Evolutionary conservation across 2,888 invertebrate genomes (phyloP).

Genomic region (Carcina quercana): DNA sequence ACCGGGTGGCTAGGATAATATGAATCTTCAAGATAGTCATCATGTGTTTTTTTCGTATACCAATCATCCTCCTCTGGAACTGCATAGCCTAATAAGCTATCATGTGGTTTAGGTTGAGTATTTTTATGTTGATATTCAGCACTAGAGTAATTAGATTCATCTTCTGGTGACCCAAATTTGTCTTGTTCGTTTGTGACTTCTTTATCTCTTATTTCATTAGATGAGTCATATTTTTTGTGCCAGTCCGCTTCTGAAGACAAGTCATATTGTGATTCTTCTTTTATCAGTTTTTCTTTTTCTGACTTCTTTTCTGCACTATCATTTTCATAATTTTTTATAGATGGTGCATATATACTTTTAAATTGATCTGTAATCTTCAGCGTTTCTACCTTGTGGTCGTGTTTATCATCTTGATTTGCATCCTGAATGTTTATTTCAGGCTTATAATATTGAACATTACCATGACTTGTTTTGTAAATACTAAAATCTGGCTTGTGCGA

Average conservation of each 20-base stretch:
- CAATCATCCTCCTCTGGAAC: slow-evolving; percentile 2
- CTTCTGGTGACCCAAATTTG: slow-evolving; percentile 19
- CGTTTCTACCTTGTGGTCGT: too few species aligned
- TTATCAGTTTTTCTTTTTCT: neutral
- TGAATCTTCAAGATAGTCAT: neutral
- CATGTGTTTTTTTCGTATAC: slow-evolving; percentile 1
- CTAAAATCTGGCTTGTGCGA: slow-evolving; percentile 26
- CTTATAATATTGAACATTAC: slow-evolving; percentile 25
- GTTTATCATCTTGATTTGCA: too few species aligned
- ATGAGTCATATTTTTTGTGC: too few species aligned
- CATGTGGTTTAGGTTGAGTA: slow-evolving; percentile 1
- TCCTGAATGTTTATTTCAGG: slow-evolving; percentile 15
- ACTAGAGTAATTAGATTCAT: too few species aligned
- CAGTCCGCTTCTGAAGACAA: too few species aligned
- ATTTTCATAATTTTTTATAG: too few species aligned
- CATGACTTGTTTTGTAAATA: slow-evolving; percentile 24
- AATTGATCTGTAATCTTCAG: too few species aligned
- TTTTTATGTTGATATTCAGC: too few species aligned
- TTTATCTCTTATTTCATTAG: slow-evolving; percentile 12
- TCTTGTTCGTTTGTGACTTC: slow-evolving; percentile 16
- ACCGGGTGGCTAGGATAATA: neutral
- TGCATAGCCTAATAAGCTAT: neutral
- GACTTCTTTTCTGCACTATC: neutral
- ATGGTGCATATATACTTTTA: too few species aligned
- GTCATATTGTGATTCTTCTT: too few species aligned